Conservation (phyloP, 2,888 invertebrate genomes). For the Zelleria hepariella region DNA sequence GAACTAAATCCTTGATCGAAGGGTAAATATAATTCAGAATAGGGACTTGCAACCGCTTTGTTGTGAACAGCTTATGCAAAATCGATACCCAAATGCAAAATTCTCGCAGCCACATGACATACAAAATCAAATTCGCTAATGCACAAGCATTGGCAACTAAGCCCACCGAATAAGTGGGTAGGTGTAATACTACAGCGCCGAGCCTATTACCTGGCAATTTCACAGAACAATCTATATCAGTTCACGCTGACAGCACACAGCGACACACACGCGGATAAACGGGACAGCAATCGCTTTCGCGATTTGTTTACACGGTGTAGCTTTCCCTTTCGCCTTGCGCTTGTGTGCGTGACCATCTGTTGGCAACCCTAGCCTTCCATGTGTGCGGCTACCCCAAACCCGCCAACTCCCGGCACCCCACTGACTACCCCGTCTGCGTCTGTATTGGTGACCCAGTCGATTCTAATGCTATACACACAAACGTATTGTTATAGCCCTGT, state of each 20-base stretch:
- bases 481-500: constrained; percentile 67
- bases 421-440: constrained; percentile 39
- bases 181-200: constrained; percentile 67
- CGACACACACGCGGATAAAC: constrained; percentile 51
- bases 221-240: constrained; percentile 69
- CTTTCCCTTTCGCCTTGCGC: constrained; percentile 59
- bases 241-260: constrained; percentile 60
- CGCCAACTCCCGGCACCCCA: constrained; percentile 42
- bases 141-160: constrained; percentile 43
- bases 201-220: constrained; percentile 73
- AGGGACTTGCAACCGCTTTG: too few species aligned
- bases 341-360: constrained; percentile 66
- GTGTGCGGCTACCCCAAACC: constrained; percentile 44
- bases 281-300: constrained; percentile 57
- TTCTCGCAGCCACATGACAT: constrained; percentile 28
- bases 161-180: constrained; percentile 65
- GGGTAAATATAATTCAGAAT: too few species aligned
- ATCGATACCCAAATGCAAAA: background rate
- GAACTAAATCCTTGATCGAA: too few species aligned
- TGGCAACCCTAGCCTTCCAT: constrained; percentile 44
- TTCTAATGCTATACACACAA: constrained; percentile 67
- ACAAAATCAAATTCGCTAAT: constrained; percentile 63
- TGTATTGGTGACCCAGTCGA: constrained; percentile 70
- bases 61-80: too few species aligned
- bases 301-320: constrained; percentile 70